Base-by-base conservation (phyloP, 2,888 invertebrate genomes). In the Helleia helle region DNA sequence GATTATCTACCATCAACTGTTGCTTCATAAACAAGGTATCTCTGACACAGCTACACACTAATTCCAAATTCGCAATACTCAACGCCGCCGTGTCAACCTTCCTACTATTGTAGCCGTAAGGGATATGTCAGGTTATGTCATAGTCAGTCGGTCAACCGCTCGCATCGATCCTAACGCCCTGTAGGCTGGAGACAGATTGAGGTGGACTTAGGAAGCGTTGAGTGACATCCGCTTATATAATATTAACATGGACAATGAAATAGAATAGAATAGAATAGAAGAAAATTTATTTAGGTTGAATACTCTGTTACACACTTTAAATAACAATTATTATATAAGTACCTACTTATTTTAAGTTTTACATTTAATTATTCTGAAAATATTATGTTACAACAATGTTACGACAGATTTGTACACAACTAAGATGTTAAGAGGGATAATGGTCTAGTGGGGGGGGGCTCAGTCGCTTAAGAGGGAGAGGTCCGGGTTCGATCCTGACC, bases 71-170 rank as follows among this genome's bases (percentile, higher is more conserved):
- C 17, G 24, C 13, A 24, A 2, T n/a, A 13, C 26, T 31, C 42
- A 71, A 74, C 66, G 70, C 56, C 66, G 70, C 56, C 54, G 59
- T 56, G 62, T 60, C 61, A 63, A 59, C 62, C 59, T 59, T 58
- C 62, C 65, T 63, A 61, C 65, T 60, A 67, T 62, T 59, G 65
- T 64, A 71, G 71, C 72, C 66, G 66, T 64, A 59, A 55, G 50
- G 60, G 68, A 69, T 67, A 64, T 73, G 80, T 79, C 76, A 73
- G 76, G 71, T 71, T 69, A 73, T 74, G 75, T 73, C 76, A 71
- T 71, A 55, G 59, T 54, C 58, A 59, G 54, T 53, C 67, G 70
- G 69, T 68, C 71, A 64, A 64, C 65, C 68, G 68, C 60, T 58
- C 66, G 65, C 64, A n/a, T n/a, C n/a, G n/a, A 70, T 72, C 75